Evolutionary conservation across 2,888 invertebrate genomes (phyloP), one percentile per base, ranked within the genome.

Genomic region (Agrochola circellaris): DNA sequence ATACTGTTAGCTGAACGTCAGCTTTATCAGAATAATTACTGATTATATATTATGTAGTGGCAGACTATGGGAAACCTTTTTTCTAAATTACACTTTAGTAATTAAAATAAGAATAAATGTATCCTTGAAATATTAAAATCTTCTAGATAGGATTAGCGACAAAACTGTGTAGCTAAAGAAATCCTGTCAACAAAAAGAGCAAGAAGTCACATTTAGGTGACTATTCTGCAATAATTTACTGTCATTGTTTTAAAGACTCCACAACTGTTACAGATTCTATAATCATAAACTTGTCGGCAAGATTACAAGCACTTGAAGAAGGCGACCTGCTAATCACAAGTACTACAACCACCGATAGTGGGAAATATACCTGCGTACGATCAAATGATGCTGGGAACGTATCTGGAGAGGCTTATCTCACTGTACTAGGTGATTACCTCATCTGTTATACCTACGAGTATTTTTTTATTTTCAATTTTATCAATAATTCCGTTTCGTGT

Each of bases 301-400:
- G 99, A 89, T 97, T 99, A 82, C 99, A 99, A 97, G 97, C 98
- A 73, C 96, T 99, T 86, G 99, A 99, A 83, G 98, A 98, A 88
- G 99, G 99, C 58, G 99, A 99, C 96, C 97, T 99, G 88, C 97
- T 99, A 88, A 98, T 99, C 85, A 98, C 99, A 11, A 98, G 98
- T 79, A 98, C 99, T 5, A 97, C 98, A 82, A 97, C 98, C 84
- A 97, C 97, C 45, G 99, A 99, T 94, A 98, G 98, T 81, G 99
- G 99, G 45, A 97, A 98, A 92, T 99, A 99, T 94, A 98, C 98
- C 17, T 99, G 99, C 94, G 97, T 98, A 67, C 97, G 99, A 81
- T 97, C 98, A 71, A 99, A 99, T 93, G 98, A 98, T 94, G 99
- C 99, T 73, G 99, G 99, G 62, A 97, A 97, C 85, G 98, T 98